Evolutionary conservation across 2,113 vertebrate genomes (phyloP), one percentile per base, ranked within the genome.

Genomic region (Odontesthes bonariensis): DNA sequence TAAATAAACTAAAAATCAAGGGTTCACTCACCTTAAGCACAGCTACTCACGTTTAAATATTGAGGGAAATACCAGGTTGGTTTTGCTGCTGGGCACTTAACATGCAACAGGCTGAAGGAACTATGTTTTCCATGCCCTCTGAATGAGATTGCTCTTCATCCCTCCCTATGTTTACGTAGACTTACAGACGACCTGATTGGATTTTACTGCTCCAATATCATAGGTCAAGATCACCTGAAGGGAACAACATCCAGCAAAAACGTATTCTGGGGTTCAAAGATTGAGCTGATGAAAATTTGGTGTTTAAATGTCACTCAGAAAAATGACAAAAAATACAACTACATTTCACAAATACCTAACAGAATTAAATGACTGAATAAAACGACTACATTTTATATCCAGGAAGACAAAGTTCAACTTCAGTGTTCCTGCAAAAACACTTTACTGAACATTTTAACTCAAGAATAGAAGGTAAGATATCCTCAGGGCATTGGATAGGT

Each of bases 381-480:
- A 42, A 40, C 7, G 11, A 22, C 42, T 42, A 40, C 17, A 46
- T 6, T 10, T 27, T 44, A 27, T 33, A 51, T 51, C 27, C 8
- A n/a, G 4, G 11, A 49, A 9, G 19, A 33, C 44, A 33, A 32
- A 8, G 11, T 6, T 46, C 5, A 64, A 8, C 9, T 33, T 20
- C 10, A 14, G 3, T 32, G 9, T 49, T 14, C 42, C 13, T 44
- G 42, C 16, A 31, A 40, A 64, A 51, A 44, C 23, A 54, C 56
- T 35, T 56, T 46, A 62, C 4, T 11, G 13, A 11, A 12, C 8
- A 23, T n/a, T 64, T 32, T 20, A 46, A 1, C 3, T 51, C 46
- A 52, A 46, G 47, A 65, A 51, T 31, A 51, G 62, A 52, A 16
- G n/a, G 46, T 51, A 46, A 65, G 44, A n/a, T 14, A 46, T 46